Conservation (phyloP, 2,797 vertebrate species). For the Diglossa cyanea region DNA sequence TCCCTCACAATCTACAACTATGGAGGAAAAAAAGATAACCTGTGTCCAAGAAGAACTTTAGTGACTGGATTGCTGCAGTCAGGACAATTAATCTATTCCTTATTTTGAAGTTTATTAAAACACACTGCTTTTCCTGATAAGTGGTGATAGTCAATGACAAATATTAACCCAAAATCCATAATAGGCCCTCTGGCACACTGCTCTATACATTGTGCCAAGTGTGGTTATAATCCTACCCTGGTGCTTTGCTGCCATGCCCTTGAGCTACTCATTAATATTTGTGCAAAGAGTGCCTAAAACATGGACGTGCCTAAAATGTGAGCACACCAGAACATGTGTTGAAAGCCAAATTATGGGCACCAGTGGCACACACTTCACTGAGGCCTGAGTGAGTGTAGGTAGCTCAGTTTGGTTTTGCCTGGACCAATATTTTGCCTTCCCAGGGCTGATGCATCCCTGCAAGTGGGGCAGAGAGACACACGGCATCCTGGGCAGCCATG, state of each 20-base stretch:
- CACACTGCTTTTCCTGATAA: background rate
- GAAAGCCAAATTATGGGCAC: background rate
- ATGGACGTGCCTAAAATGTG: background rate
- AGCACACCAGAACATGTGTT: background rate
- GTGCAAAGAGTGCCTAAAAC: background rate
- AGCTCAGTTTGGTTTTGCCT: background rate
- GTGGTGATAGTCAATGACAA: background rate
- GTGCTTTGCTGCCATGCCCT: background rate
- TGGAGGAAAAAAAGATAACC: background rate
- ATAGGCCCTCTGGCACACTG: background rate
- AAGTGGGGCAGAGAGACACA: background rate
- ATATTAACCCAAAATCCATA: background rate
- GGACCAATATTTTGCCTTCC: background rate
- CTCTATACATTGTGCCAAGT: background rate
- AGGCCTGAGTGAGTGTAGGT: background rate
- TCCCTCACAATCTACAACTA: background rate
- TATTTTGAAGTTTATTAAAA: background rate
- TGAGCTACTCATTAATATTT: background rate
- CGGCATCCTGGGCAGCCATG: fast-evolving
- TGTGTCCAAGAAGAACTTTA: background rate
- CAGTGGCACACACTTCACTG: background rate
- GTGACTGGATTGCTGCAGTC: background rate
- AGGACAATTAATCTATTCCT: background rate
- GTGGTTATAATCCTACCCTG: background rate
- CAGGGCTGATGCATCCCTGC: fast-evolving